Evolutionary conservation across 2,797 vertebrate genomes (phyloP), one percentile per base, ranked within the genome.

Genomic region (Perodicticus potto): DNA sequence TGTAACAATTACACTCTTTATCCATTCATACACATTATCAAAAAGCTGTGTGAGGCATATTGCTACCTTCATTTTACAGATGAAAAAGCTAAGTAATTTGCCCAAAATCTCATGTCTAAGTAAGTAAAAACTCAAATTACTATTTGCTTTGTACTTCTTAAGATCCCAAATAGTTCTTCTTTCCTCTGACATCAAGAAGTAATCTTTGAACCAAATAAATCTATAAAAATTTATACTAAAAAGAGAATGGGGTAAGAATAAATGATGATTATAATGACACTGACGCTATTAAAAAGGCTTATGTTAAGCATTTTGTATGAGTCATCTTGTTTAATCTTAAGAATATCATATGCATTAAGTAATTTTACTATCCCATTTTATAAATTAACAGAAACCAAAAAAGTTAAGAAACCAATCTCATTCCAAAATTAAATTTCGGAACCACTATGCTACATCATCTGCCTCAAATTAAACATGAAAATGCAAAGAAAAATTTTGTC

Each of bases 341-440:
- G 45, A 69, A 9, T 59, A 45, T 53, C 32, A 59, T 65, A 40
- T 69, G 23, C 16, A 73, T 70, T 53, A 81, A 76, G 12, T 55
- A 57, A 23, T 43, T 87, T 67, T 40, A 43, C 40, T 37, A 67
- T 43, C 34, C 19, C 5, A 59, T 85, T n/a, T 92, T 32, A 70
- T 4, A 92, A 78, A 67, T 55, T 72, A 34, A 91, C 27, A 82
- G 45, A 83, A 14, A 49, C 32, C 55, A 29, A 70, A 76, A 81
- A 49, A 10, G 17, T 61, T 85, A 69, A 91, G 22, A 94, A 83
- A 55, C 16, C 20, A 49, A 10, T 86, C 61, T 82, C 23, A 53
- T 49, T 94, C 25, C 45, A 77, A 86, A 94, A 25, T 65, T 94
- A 61, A 95, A 59, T 72, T 59, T 78, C 67, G 87, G 69, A n/a